phyloP scores from a whole-genome alignment of 2,888 invertebrate species.

The Neria commutata region DNA sequence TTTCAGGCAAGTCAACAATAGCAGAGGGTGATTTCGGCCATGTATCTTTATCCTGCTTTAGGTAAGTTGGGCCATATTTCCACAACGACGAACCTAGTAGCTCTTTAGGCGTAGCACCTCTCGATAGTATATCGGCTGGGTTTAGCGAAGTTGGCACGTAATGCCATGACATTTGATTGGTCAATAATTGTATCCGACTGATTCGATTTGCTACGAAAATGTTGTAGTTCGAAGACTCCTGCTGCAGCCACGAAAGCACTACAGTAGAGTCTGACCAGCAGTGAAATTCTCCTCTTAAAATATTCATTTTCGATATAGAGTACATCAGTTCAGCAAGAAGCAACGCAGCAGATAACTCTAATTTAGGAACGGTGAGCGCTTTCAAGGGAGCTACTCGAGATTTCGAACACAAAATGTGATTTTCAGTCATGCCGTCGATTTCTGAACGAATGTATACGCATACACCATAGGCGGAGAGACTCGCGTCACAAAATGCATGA shows the following conservation, averaged over 20 bases:
- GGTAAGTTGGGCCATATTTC: conserved; percentile 6
- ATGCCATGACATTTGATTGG: conserved; percentile 22
- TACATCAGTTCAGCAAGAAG: conserved; percentile 12
- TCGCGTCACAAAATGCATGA: conserved; percentile 18
- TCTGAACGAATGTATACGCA: conserved; percentile 17
- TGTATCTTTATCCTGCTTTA: neutral
- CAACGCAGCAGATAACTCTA: conserved; percentile 13
- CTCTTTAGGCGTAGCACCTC: conserved; percentile 22
- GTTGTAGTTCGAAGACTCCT: conserved; percentile 22
- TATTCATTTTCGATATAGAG: conserved; percentile 4
- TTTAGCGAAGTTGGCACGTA: conserved; percentile 18
- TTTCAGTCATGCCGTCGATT: neutral
- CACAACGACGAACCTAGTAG: conserved; percentile 18
- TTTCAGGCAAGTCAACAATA: neutral
- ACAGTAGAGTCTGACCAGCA: conserved; percentile 20
- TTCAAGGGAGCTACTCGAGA: conserved; percentile 15
- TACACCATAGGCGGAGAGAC: conserved; percentile 17
- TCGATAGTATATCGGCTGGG: conserved; percentile 20
- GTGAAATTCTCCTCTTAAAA: conserved; percentile 1
- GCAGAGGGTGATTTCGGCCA: conserved; percentile 17
- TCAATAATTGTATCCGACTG: conserved; percentile 13
- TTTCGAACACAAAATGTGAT: conserved; percentile 14
- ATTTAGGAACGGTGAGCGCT: conserved; percentile 10
- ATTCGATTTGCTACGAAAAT: conserved; percentile 20
- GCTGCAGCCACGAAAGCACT: conserved; percentile 17